Conservation (phyloP, 2,888 invertebrate genomes). For the Masnerella sp. region DNA sequence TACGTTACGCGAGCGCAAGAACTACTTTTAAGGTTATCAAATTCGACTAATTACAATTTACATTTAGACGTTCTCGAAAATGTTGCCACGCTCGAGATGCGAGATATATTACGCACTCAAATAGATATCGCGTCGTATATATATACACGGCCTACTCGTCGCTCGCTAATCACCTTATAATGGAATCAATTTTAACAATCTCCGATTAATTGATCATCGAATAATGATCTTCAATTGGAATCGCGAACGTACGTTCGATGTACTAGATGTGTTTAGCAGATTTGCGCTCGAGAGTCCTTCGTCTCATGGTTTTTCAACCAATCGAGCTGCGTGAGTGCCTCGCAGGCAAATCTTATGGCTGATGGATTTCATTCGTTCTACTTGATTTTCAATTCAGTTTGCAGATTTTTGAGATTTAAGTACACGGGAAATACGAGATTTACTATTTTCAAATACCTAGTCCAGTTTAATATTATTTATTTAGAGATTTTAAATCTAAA, state of each 20-base stretch:
- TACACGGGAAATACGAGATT: too few species aligned
- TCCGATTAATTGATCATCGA: conserved; percentile 49
- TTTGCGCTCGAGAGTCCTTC: conserved; percentile 23
- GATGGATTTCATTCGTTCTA: neutral
- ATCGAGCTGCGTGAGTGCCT: neutral
- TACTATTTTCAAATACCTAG: too few species aligned
- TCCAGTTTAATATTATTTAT: too few species aligned
- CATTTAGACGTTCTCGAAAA: conserved; percentile 21
- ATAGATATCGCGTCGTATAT: conserved; percentile 36
- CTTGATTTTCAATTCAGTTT: too few species aligned
- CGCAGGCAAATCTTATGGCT: conserved; percentile 6
- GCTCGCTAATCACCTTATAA: conserved; percentile 48
- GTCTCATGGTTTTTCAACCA: conserved; percentile 17
- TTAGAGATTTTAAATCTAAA: too few species aligned
- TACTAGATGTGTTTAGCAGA: conserved; percentile 25
- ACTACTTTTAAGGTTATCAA: conserved; percentile 11
- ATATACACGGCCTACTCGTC: conserved; percentile 44
- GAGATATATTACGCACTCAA: conserved; percentile 35
- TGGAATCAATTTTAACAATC: conserved; percentile 54
- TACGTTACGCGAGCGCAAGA: neutral
- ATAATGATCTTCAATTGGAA: conserved; percentile 51
- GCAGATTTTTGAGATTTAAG: too few species aligned
- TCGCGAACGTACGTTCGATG: conserved; percentile 15
- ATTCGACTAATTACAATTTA: conserved; percentile 28
- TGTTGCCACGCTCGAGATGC: conserved; percentile 20